Base-by-base conservation (phyloP, 1,140 invertebrate genomes). In the Drosophila miranda region DNA sequence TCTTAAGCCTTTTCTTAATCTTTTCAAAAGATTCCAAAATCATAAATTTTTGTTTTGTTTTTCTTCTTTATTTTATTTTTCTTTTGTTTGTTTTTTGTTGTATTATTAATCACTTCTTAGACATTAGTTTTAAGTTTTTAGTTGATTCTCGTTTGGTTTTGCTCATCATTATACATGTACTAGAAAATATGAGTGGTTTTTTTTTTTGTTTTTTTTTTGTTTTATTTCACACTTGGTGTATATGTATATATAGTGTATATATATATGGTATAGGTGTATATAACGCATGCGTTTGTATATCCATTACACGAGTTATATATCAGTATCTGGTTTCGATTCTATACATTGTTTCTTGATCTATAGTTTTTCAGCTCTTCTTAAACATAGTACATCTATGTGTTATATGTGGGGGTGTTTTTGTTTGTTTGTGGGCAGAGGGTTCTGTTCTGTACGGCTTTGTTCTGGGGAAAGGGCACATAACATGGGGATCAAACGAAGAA, bases 301-400 rank as follows among this genome's bases (percentile, higher is more conserved):
- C 55, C 59, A 56, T 68, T 72, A 80, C 71, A 75, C 71, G 34
- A 75, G 77, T 71, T 71, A 54, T 74, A 69, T 69, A 77, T 81
- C 57, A 72, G 67, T 63, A 60, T 80, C 45, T 64, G 44, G 52
- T 62, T 78, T 61, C 43, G 63, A 48, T 68, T 54, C 72, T 71
- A 76, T 81, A 81, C 78, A 73, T 77, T 81, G 60, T 83, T 83
- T 71, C 79, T 62, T 62, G 70, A 55, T 84, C 81, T 78, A 82
- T 58, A 45, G 51, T 68, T 43, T 69, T 82, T 78, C 79, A 83
- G 80, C 79, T 83, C 80, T 45, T 62, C 80, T 76, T 84, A 78
- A 49, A 83, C 54, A 54, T 49, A 64, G 56, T 75, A 55, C 42
- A 69, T 57, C 58, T 60, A 57, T 38, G 34, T 49, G 2, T 7